phyloP scores from a whole-genome alignment of 92 coral and sea anemone genomes.

The Porites divaricata region DNA sequence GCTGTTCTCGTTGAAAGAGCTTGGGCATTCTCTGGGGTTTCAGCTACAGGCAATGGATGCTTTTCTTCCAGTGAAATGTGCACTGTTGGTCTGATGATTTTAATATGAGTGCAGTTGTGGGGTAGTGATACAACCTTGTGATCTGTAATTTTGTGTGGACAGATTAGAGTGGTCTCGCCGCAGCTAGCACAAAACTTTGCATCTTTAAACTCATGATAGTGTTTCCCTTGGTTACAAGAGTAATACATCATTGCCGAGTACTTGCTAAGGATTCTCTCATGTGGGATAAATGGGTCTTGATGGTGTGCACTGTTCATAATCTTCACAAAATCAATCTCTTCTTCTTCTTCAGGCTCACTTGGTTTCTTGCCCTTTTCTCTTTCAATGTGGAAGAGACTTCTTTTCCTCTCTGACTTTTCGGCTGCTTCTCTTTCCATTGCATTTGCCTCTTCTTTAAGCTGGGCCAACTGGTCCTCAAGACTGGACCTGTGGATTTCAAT shows the following conservation, averaged over 20 bases:
- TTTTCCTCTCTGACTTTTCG: slow-evolving; percentile 45
- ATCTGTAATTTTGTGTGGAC: slow-evolving; percentile 91
- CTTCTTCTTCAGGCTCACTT: slow-evolving; percentile 62
- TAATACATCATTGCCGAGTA: slow-evolving; percentile 92
- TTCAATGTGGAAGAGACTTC: slow-evolving; percentile 33
- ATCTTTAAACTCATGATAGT: slow-evolving; percentile 93
- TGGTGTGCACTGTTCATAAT: slow-evolving; percentile 86
- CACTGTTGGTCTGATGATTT: slow-evolving; percentile 88
- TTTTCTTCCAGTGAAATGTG: slow-evolving; percentile 62
- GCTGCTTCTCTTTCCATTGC: slow-evolving; percentile 46
- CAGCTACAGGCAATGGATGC: slow-evolving; percentile 38
- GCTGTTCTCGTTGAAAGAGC: slow-evolving; percentile 49
- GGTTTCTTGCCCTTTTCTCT: slow-evolving; percentile 30
- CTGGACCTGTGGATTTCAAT: slow-evolving; percentile 83
- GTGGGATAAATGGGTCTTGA: slow-evolving; percentile 91
- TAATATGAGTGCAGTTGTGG: slow-evolving; percentile 93
- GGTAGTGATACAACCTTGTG: slow-evolving; percentile 88
- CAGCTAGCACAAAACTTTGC: slow-evolving; percentile 95
- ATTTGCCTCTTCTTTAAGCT: slow-evolving; percentile 63
- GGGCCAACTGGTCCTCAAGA: slow-evolving; percentile 78
- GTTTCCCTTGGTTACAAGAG: slow-evolving; percentile 98
- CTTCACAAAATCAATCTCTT: slow-evolving; percentile 91
- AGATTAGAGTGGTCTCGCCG: slow-evolving; percentile 90
- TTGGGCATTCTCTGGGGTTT: slow-evolving; percentile 73
- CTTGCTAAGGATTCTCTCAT: slow-evolving; percentile 91